Evolutionary conservation across 2,113 vertebrate species (phyloP).

Genomic region (Sturnira hondurensis): DNA sequence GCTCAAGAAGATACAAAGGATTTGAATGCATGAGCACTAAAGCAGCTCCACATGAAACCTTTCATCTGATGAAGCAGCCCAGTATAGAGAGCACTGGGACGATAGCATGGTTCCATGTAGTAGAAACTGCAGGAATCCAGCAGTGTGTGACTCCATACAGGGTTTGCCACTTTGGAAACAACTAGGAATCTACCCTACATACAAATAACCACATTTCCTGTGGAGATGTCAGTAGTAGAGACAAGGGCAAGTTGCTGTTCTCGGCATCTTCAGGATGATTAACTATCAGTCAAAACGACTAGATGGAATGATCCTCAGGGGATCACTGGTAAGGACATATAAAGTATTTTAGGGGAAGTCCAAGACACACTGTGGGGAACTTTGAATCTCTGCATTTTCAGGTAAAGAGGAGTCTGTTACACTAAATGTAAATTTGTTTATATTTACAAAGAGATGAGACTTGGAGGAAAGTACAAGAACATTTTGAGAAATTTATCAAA

Average conservation of each 20-base stretch:
- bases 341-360: neutral
- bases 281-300: neutral
- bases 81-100: neutral
- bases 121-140: neutral
- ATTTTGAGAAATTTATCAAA: slow-evolving; percentile 2
- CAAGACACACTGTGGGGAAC: neutral
- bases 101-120: neutral
- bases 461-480: neutral
- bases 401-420: neutral
- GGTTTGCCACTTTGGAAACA: neutral
- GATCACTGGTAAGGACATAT: neutral
- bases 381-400: neutral
- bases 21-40: neutral
- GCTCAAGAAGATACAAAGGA: neutral
- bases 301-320: neutral
- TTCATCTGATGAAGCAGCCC: neutral
- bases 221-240: neutral
- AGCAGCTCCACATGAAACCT: neutral
- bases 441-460: neutral
- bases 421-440: neutral
- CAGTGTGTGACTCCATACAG: neutral
- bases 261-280: neutral
- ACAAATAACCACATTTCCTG: neutral
- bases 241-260: neutral
- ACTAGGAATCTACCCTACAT: neutral